These are phyloP conservation scores for Peribatodes rhomboidaria DNA, from an alignment of 2,888 invertebrate genomes.

Conservation along the genomic window DNA sequence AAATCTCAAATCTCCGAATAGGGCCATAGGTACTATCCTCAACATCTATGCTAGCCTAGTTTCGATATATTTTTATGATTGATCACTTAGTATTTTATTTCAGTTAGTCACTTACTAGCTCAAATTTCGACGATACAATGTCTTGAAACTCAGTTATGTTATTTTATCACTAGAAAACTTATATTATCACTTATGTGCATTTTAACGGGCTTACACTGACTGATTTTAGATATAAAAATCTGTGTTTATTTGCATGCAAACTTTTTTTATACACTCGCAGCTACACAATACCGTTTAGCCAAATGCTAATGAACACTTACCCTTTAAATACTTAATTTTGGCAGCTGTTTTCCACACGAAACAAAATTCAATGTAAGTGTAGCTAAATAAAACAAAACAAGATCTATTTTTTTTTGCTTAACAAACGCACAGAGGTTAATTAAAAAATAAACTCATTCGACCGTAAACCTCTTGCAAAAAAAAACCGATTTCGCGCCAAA, in stretches of 20 bases:
- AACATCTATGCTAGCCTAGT: too few relatives aligned
- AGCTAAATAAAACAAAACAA: slow-evolving; percentile 16
- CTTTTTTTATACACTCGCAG: background rate
- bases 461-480: slow-evolving; percentile 12
- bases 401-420: background rate
- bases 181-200: too few relatives aligned
- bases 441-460: background rate
- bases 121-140: too few relatives aligned
- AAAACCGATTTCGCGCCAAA: slow-evolving; percentile 22
- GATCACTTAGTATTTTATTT: too few relatives aligned
- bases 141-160: background rate
- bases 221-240: background rate
- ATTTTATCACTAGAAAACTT: too few relatives aligned
- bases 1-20: too few relatives aligned
- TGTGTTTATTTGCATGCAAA: background rate
- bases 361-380: slow-evolving; percentile 4
- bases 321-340: slow-evolving; percentile 77
- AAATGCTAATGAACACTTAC: slow-evolving; percentile 56
- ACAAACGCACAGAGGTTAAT: background rate
- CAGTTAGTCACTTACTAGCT: too few relatives aligned
- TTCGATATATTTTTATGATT: too few relatives aligned
- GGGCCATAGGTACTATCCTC: too few relatives aligned
- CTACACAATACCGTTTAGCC: slow-evolving; percentile 5
- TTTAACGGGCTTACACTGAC: background rate
- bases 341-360: slow-evolving; percentile 44